phyloP scores from a whole-genome alignment of 2,113 vertebrate species.

The Corythaeola cristata region DNA sequence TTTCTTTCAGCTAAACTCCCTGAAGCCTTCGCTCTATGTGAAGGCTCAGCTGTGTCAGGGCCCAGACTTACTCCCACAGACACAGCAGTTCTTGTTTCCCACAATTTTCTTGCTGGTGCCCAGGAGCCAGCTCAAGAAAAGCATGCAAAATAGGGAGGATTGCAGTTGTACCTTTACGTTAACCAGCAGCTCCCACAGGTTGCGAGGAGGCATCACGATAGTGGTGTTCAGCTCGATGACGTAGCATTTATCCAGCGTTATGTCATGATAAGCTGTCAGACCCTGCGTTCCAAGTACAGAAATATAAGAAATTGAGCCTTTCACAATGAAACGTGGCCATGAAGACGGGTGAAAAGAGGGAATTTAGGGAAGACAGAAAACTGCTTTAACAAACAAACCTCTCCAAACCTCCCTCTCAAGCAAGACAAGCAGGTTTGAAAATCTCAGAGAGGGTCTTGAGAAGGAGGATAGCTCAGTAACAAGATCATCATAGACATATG shows the following conservation, averaged over 20 bases:
- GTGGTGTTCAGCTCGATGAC: constrained; percentile 93
- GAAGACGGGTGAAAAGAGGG: not conserved
- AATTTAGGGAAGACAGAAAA: not conserved
- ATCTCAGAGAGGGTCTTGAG: not conserved
- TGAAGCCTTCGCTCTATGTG: not conserved
- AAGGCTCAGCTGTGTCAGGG: not conserved
- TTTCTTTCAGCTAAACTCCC: not conserved
- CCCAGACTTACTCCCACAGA: not conserved
- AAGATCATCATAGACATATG: fast-evolving
- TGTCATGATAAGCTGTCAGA: constrained; percentile 93
- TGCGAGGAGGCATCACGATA: constrained; percentile 91
- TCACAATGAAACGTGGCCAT: fast-evolving
- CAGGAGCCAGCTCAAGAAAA: not conserved
- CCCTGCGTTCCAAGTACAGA: constrained; percentile 75
- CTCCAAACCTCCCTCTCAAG: not conserved
- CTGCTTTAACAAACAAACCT: not conserved
- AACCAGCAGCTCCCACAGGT: constrained; percentile 92
- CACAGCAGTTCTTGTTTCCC: not conserved
- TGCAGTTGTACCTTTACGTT: constrained; percentile 84
- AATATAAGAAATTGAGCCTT: not conserved
- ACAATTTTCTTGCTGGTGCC: not conserved
- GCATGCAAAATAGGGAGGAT: not conserved
- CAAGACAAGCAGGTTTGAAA: not conserved
- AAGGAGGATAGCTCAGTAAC: not conserved
- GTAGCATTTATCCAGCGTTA: constrained; percentile 92